These are phyloP conservation scores for Poeciliopsis infans DNA, from an alignment of 2,797 vertebrate genomes.

Conservation along the genomic window DNA sequence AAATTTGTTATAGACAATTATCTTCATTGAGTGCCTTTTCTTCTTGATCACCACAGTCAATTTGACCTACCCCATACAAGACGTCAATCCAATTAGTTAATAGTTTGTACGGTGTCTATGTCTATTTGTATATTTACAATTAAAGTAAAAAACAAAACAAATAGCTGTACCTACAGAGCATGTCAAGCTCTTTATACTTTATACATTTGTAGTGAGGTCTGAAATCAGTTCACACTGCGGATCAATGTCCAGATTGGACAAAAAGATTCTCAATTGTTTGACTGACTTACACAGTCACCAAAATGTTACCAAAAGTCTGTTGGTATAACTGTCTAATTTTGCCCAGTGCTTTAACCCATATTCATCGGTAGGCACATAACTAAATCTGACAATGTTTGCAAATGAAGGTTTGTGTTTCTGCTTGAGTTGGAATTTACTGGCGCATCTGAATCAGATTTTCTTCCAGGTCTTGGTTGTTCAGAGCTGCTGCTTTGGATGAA, in stretches of 20 bases:
- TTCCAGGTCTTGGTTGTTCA: not conserved
- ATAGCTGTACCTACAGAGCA: not conserved
- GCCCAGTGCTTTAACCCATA: constrained; percentile 17
- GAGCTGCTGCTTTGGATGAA: not conserved
- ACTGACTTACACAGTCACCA: not conserved
- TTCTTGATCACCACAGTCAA: not conserved
- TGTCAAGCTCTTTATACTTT: not conserved
- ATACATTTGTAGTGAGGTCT: not conserved
- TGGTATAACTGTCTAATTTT: constrained; percentile 2
- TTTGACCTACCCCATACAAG: not conserved
- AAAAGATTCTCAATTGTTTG: not conserved
- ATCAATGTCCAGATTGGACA: not conserved
- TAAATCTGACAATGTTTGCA: constrained; percentile 29
- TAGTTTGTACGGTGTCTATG: not conserved
- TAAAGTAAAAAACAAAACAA: not conserved
- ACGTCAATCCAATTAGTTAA: not conserved
- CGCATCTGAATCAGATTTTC: constrained; percentile 1
- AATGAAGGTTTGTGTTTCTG: constrained; percentile 19
- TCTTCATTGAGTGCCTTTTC: not conserved
- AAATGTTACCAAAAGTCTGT: not conserved
- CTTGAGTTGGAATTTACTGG: constrained; percentile 8
- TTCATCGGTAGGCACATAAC: constrained; percentile 19
- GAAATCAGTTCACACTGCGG: not conserved
- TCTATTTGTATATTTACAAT: not conserved
- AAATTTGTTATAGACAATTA: not conserved